Evolutionary conservation across 1,140 invertebrate genomes (phyloP), one percentile per base, ranked within the genome.

Genomic region (Latrodectus geometricus): DNA sequence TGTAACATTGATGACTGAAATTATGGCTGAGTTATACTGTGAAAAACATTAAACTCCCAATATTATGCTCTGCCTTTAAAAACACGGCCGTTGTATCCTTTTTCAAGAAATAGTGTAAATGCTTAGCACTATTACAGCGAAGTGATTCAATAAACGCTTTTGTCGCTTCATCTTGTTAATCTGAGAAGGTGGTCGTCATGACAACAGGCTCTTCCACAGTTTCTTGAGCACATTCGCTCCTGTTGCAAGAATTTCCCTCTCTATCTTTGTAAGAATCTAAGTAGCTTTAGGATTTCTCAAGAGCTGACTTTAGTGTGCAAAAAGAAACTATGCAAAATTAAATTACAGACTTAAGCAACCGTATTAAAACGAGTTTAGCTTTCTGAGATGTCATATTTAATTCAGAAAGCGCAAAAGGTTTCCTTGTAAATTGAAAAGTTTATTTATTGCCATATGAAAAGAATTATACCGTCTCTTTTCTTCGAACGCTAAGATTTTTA

Each of bases 71-170:
- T 9, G 52, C 21, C 49, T 21, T 9, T 56, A 14, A 61, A 61
- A 69, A 76, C 35, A 70, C 70, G 52, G 78, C 78, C 66, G 72
- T 76, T 68, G 56, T 52, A 70, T 49, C 50, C 15, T 21, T 70
- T 49, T 23, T 49, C 65, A 17, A 61, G 54, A 61, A 15, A 54
- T 48, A 77, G 83, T 86, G 83, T 86, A 77, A 78, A 86, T 86
- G 83, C 77, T 86, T 78, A 74, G 74, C 49, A 52, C 66, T 48
- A 75, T 77, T 35, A 74, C 48, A 50, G 81, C 49, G 75, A 77
- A 86, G 65, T 78, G 83, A 86, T 86, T 86, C 83, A 56, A 86
- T 86, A 86, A 86, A 78, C 76, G 83, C 74, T 78, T 86, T 86
- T 76, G 75, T 77, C 61, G 83, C 83, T 76, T 77, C 83, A 86